Evolutionary conservation across 2,797 vertebrate species (phyloP).

Genomic region (Pteronotus mesoamericanus): DNA sequence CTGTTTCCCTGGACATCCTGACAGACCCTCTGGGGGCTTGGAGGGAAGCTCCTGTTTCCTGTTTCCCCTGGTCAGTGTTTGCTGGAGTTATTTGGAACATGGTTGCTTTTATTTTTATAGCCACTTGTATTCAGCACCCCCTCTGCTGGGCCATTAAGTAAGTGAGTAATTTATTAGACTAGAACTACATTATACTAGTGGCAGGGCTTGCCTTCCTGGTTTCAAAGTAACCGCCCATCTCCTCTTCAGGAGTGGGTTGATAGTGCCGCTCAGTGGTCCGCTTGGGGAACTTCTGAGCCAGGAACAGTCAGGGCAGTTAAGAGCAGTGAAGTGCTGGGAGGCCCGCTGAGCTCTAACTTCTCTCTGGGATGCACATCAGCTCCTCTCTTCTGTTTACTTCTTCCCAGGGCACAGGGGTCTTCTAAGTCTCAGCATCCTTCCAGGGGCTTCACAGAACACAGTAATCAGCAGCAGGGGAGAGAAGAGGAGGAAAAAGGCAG

Average conservation of each 20-base stretch:
- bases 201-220: not conserved
- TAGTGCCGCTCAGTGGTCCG: constrained; percentile 52
- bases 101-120: not conserved
- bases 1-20: not conserved
- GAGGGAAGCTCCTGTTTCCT: not conserved
- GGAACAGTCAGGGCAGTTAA: not conserved
- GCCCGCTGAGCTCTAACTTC: not conserved
- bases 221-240: not conserved
- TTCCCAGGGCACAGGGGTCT: constrained; percentile 30
- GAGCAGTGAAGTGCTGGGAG: not conserved
- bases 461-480: constrained; percentile 28
- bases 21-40: not conserved
- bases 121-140: not conserved
- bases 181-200: not conserved
- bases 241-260: not conserved
- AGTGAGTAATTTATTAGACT: not conserved
- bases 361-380: not conserved
- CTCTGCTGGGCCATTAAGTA: not conserved
- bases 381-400: constrained; percentile 17
- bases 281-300: constrained; percentile 28
- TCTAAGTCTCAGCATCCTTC: constrained; percentile 51
- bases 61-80: not conserved
- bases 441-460: not conserved
- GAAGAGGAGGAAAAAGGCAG: constrained; percentile 53
- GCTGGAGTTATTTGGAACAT: not conserved